Evolutionary conservation across 2,888 invertebrate species (phyloP), one percentile per base, ranked within the genome.

Genomic region (Machimus rusticus): DNA sequence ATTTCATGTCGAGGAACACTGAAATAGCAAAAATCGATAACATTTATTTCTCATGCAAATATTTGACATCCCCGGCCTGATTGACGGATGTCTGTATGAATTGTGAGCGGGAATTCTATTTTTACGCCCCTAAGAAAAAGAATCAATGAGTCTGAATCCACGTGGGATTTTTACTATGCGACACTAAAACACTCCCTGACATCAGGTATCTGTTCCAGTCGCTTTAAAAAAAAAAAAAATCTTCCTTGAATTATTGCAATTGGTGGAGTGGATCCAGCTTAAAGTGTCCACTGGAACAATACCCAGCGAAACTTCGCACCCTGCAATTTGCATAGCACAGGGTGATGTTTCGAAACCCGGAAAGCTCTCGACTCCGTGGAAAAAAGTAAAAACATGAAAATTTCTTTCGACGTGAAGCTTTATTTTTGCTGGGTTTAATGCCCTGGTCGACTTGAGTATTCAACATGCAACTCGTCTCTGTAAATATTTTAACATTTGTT

Each of bases 31-130:
- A 84, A 84, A 84, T 84, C 84, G 84, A 84, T 84, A 51, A 84
- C 57, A 84, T 84, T 84, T 84, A 84, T 84, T 84, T 84, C 84
- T 84, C 74, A 84, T 84, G 84, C 84, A 84, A 84, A 84, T 84
- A 84, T 84, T 84, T 84, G 74, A 37, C 66, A 74, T 66, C 74
- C 74, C 66, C 43, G 14, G 14, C 16, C 66, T 84, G 84, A 84
- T 84, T 84, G 84, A 84, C 84, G 84, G 66, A 84, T 84, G 39
- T 84, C 84, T 84, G 66, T 66, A 84, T 74, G 66, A 84, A 84
- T 23, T 84, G 37, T 74, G 34, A 57, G 31, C 37, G 43, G 16
- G 31, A 79, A 81, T 66, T 74, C 28, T 84, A n/a, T 57, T 74
- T 39, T 79, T 79, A 12, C 23, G 66, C 12, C 46, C 46, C 51